These are phyloP conservation scores for Microcebus ravelobensis DNA, from an alignment of 2,113 vertebrate genomes.

Conservation along the genomic window DNA sequence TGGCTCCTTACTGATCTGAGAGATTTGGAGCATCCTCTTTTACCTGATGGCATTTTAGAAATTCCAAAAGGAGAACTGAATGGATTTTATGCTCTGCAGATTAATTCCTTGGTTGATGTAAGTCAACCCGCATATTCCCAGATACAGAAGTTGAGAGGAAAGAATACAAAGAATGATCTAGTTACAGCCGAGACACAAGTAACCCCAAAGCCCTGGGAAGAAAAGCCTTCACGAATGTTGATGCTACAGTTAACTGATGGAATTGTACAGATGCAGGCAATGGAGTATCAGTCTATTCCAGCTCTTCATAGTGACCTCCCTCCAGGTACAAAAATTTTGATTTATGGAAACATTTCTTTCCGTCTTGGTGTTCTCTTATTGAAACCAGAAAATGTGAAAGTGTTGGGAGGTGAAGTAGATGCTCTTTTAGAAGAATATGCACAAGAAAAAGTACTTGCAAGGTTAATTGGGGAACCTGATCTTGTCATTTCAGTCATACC, in stretches of 20 bases:
- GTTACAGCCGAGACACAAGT: conserved; percentile 90
- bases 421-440: conserved; percentile 86
- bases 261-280: conserved; percentile 92
- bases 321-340: conserved; percentile 93
- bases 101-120: conserved; percentile 95
- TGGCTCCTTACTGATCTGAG: conserved; percentile 96
- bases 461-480: conserved; percentile 88
- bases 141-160: conserved; percentile 91
- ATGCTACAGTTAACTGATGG: conserved; percentile 97
- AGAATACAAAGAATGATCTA: conserved; percentile 91
- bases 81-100: conserved; percentile 93
- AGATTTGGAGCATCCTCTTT: conserved; percentile 91
- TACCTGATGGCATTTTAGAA: conserved; percentile 89
- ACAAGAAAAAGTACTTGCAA: conserved; percentile 90
- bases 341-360: conserved; percentile 91
- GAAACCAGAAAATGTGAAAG: conserved; percentile 92
- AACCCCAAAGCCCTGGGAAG: conserved; percentile 93
- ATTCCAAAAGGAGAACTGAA: conserved; percentile 90
- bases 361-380: conserved; percentile 94
- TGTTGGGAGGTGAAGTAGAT: conserved; percentile 96
- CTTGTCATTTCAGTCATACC: conserved; percentile 65
- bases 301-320: conserved; percentile 84
- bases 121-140: conserved; percentile 95
- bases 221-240: conserved; percentile 92
- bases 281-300: conserved; percentile 94